Evolutionary conservation across 2,888 invertebrate species (phyloP), one percentile per base, ranked within the genome.

Genomic region (Machimus rusticus): DNA sequence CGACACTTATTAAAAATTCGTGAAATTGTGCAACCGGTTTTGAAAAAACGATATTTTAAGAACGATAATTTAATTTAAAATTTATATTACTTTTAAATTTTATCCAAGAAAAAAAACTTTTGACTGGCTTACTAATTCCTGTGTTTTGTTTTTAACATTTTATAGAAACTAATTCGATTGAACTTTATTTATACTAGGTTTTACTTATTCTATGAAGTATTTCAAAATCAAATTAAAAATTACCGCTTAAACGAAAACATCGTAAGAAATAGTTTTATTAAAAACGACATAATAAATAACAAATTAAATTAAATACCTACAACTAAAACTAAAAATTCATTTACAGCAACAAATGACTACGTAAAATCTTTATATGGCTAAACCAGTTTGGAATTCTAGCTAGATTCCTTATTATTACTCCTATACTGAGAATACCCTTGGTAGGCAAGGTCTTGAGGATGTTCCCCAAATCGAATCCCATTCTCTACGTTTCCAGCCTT

Each of bases 361-460:
- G 31, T 28, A 34, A 39, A 85, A 31, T 74, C 31, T 43, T 19
- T 12, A 12, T 23, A 85, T 85, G 34, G 37, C 43, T 43, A 85
- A 31, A 19, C 66, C 19, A 28, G 1, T 74, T 5, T 1, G 37
- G 23, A 12, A 16, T 19, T 74, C 31, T 85, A 85, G 74, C 85
- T 90, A 85, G 92, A 91, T 89, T 92, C 91, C 90, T 92, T 92
- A 88, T 94, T 94, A 86, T 94, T 94, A 90, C 91, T 93, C 89
- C 96, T 94, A 90, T 95, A 95, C 89, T 96, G 94, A 16, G 91
- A 90, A 94, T 96, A 96, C 14, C 96, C 96, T 89, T 95, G 95
- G 92, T 96, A 97, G 0, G 96, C 96, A 28, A 96, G 93, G 90
- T 96, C 95, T 89, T 96, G 95, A 1, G 94, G 93, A 55, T 95